A percentile compares a stretch with the other conserved stretches of the same genome.
These are phyloP conservation scores for Bactericera cockerelli DNA, from an alignment of 1,140 invertebrate genomes.

Conservation along the genomic window DNA sequence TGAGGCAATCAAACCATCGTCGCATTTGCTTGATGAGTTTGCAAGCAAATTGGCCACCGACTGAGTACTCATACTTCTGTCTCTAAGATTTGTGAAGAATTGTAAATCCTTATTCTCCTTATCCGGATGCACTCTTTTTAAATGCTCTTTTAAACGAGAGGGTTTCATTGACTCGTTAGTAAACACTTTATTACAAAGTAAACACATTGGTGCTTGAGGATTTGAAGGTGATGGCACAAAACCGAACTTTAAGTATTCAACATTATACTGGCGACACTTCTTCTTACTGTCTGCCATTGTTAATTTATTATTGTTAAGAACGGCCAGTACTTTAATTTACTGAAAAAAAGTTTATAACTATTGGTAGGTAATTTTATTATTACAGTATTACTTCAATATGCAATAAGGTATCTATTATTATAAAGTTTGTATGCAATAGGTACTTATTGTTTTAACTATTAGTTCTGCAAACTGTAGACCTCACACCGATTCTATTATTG, in stretches of 20 bases:
- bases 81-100: slow-evolving; percentile 10
- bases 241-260: slow-evolving; percentile 13
- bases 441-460: no score
- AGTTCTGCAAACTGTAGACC: no score
- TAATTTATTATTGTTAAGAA: not conserved
- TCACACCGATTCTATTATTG: no score
- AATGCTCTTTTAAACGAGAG: not conserved
- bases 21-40: not conserved
- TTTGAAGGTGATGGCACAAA: slow-evolving; percentile 3
- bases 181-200: slow-evolving; percentile 13
- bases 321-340: no score
- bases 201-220: slow-evolving; percentile 3
- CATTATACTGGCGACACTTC: slow-evolving; percentile 4
- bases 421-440: no score
- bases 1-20: slow-evolving; percentile 13
- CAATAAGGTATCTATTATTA: no score
- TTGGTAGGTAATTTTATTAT: no score
- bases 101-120: not conserved
- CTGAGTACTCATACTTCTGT: not conserved
- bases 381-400: no score
- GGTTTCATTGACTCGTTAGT: slow-evolving; percentile 10
- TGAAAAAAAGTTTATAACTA: no score
- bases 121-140: slow-evolving; percentile 12
- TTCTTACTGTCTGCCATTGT: not conserved
- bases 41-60: slow-evolving; percentile 7